A percentile compares a stretch with the other conserved stretches of the same genome.
Evolutionary conservation across 2,888 invertebrate genomes (phyloP).

Genomic region (Resseliella maxima): DNA sequence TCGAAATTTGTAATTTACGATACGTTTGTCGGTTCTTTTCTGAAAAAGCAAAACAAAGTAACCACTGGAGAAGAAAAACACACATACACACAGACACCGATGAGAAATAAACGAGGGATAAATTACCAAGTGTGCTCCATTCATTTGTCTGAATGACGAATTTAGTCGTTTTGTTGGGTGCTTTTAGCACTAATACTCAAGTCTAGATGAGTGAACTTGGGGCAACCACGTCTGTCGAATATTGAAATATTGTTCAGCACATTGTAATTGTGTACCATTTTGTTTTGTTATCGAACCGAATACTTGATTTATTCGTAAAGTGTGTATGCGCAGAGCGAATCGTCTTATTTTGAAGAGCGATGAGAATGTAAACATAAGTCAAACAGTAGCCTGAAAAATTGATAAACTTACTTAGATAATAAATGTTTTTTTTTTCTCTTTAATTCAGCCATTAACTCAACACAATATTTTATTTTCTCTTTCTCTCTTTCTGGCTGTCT

Average conservation of each 20-base stretch:
- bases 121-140: neutral
- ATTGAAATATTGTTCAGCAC: neutral
- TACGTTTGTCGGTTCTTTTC: neutral
- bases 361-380: neutral
- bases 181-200: neutral
- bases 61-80: neutral
- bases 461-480: neutral
- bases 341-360: neutral
- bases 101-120: conserved; percentile 25
- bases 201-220: neutral
- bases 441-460: conserved; percentile 15
- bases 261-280: neutral
- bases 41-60: neutral
- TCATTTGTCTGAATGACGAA: neutral
- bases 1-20: conserved; percentile 41
- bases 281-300: neutral
- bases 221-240: neutral
- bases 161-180: conserved; percentile 9
- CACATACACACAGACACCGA: neutral
- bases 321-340: neutral
- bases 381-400: conserved; percentile 49
- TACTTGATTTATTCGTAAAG: neutral
- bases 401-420: conserved; percentile 49
- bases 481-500: neutral
- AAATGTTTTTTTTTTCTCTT: too few relatives aligned